Evolutionary conservation across 2,888 invertebrate genomes (phyloP).

Genomic region (Andrena fulva): DNA sequence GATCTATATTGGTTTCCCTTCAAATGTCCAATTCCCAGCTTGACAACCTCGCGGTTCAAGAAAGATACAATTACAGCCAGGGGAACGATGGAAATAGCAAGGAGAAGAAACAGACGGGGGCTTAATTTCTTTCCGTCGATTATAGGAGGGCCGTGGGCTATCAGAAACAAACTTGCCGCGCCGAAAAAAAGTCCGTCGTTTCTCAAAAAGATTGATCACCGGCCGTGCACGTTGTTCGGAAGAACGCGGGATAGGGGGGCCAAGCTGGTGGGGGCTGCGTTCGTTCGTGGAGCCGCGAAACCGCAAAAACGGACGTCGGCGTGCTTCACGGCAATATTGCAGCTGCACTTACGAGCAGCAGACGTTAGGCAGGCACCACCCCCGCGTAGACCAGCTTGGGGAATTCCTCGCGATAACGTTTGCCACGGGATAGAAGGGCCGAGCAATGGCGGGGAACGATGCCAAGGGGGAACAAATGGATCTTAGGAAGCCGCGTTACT

Average conservation of each 20-base stretch:
- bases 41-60: not conserved
- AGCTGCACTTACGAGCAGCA: conserved; percentile 57
- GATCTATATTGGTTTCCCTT: not conserved
- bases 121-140: conserved; percentile 35
- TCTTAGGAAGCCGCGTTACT: conserved; percentile 51
- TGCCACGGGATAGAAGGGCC: conserved; percentile 15
- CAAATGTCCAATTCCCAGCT: not conserved
- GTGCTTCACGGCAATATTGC: conserved; percentile 61
- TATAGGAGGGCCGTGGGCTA: not conserved
- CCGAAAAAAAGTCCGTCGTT: conserved; percentile 8
- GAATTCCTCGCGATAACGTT: conserved; percentile 58
- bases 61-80: not conserved
- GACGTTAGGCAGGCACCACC: conserved; percentile 35
- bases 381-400: conserved; percentile 22
- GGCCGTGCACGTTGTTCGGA: not conserved
- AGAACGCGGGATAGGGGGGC: not conserved
- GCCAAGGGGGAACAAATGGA: conserved; percentile 60
- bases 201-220: conserved; percentile 54
- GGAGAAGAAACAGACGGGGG: not conserved
- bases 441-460: conserved; percentile 54
- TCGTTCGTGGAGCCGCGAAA: conserved; percentile 24
- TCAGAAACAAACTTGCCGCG: conserved; percentile 25
- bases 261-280: conserved; percentile 7
- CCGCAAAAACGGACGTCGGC: conserved; percentile 49
- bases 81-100: not conserved